Evolutionary conservation across 2,113 vertebrate species (phyloP).

Genomic region (Oryzias javanicus): DNA sequence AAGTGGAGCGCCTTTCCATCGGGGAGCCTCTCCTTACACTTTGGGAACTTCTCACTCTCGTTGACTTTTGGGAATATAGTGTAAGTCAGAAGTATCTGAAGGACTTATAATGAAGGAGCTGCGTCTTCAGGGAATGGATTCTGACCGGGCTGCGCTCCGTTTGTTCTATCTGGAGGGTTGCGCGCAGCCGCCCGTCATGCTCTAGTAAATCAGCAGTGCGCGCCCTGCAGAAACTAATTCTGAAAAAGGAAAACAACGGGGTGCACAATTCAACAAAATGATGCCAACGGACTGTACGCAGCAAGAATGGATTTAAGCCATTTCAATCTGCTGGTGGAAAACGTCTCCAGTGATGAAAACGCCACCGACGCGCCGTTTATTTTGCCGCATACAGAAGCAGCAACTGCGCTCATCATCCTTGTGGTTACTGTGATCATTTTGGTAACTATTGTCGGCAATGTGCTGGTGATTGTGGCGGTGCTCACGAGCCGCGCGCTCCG

Average conservation of each 20-base stretch:
- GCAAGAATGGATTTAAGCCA: conserved; percentile 71
- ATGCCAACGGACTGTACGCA: conserved; percentile 27
- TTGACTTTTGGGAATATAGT: conserved; percentile 2
- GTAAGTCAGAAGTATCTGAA: not conserved
- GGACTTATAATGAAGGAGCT: conserved; percentile 3
- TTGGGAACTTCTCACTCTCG: not conserved
- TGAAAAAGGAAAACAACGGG: not conserved
- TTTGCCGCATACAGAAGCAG: conserved; percentile 77
- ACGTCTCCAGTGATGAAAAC: conserved; percentile 63
- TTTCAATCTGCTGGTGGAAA: conserved; percentile 43
- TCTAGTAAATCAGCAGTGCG: conserved; percentile 6
- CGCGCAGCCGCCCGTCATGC: conserved; percentile 32
- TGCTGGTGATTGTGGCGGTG: conserved; percentile 84
- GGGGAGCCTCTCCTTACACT: no score
- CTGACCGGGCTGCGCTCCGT: not conserved
- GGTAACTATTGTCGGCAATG: conserved; percentile 83
- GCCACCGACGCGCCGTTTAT: conserved; percentile 44
- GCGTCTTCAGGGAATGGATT: not conserved
- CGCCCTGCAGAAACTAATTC: conserved; percentile 14
- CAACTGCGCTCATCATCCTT: conserved; percentile 83
- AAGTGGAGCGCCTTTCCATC: not conserved
- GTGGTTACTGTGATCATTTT: conserved; percentile 78
- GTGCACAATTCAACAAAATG: conserved; percentile 46
- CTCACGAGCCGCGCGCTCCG: conserved; percentile 89
- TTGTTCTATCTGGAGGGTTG: conserved; percentile 26